phyloP scores from a whole-genome alignment of 2,113 vertebrate species.

The Laterallus jamaicensis region DNA sequence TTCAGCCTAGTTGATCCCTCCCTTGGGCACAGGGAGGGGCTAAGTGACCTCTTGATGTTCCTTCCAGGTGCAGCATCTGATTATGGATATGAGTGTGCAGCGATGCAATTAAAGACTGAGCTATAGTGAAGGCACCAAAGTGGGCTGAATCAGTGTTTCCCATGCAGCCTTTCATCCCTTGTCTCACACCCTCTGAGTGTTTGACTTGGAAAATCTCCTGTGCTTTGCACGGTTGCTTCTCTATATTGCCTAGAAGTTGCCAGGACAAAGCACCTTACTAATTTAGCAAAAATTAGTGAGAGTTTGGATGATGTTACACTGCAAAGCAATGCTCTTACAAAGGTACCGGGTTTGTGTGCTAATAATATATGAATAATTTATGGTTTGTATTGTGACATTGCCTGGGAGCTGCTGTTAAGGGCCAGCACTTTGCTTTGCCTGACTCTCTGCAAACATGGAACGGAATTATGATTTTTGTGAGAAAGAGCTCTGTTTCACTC shows the following conservation, averaged over 20 bases:
- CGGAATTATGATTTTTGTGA: neutral
- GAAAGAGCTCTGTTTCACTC: neutral
- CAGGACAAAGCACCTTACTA: neutral
- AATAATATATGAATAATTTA: neutral
- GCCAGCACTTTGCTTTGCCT: neutral
- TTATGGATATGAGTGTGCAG: neutral
- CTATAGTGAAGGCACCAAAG: neutral
- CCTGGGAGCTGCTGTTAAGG: neutral
- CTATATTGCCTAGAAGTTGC: neutral
- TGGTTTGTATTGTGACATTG: neutral
- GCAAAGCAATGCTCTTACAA: neutral
- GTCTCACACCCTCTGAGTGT: neutral
- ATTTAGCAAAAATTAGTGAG: neutral
- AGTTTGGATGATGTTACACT: neutral
- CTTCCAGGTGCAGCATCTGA: neutral
- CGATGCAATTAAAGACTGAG: neutral
- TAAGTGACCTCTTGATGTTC: conserved; percentile 7
- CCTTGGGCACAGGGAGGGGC: neutral
- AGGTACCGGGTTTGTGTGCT: neutral
- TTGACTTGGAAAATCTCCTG: neutral
- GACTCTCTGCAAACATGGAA: neutral
- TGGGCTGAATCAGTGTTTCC: neutral
- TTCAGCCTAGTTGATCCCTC: neutral
- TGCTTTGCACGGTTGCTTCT: neutral
- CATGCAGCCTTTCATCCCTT: neutral